Evolutionary conservation across 2,113 vertebrate genomes (phyloP), one percentile per base, ranked within the genome.

Genomic region (Strigops habroptila): DNA sequence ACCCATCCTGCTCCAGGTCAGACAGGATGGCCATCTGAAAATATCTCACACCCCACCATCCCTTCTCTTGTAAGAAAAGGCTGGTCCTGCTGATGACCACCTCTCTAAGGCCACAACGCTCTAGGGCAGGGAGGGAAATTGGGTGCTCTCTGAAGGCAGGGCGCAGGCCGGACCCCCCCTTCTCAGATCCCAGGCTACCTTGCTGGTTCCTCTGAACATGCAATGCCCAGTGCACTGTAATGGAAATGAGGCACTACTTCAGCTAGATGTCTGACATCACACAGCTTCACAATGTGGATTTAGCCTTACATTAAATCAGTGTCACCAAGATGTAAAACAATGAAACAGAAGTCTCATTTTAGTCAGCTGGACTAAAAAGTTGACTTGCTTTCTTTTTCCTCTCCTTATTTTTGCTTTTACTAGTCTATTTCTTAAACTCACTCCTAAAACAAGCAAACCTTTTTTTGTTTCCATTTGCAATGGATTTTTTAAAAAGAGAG

Each of bases 381-480:
- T 92, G 80, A 82, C 65, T 49, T 83, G 53, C 74, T 91, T 90
- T 91, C 28, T 59, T 82, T 83, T 78, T 82, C 51, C 14, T 80
- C 15, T 30, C 59, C 43, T 73, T 65, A 27, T 78, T 91, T 83
- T 94, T 68, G 53, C 33, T 95, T 75, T 63, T 91, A 80, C n/a
- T 41, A 30, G 19, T 68, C 23, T 78, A 52, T 43, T 93, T 91
- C 83, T 92, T 82, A 89, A 88, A 78, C 74, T 28, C 24, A 24
- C 28, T 88, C 28, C 86, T 96, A 55, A 94, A 94, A 76, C 77
- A 91, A 95, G 80, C 37, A 95, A 81, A 67, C 10, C 22, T 52
- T 95, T 90, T 90, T 96, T 93, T 52, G 52, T 96, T 96, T 92
- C 71, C 71, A 90, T 91, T 96, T 95, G 87, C 87, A 92, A 94